phyloP scores from a whole-genome alignment of 2,888 invertebrate genomes.

The Vandiemenella viatica region DNA sequence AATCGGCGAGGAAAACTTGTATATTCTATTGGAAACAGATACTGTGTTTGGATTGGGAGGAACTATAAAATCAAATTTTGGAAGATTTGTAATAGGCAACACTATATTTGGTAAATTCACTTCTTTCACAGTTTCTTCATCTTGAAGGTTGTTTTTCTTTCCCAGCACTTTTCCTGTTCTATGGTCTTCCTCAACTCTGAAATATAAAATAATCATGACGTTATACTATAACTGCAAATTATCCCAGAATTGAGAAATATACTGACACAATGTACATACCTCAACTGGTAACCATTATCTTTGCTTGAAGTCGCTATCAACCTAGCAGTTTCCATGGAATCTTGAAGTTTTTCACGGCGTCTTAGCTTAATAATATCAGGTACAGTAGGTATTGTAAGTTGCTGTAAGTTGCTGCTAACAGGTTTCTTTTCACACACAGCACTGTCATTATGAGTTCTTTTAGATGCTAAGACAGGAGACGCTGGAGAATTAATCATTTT shows the following conservation, averaged over 20 bases:
- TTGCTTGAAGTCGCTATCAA: conserved; percentile 38
- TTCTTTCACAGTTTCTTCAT: conserved; percentile 17
- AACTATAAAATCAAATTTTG: conserved; percentile 35
- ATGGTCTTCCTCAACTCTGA: conserved; percentile 7
- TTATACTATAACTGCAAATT: too few relatives aligned
- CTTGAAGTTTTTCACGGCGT: conserved; percentile 40
- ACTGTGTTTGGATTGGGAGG: conserved; percentile 16
- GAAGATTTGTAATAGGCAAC: conserved; percentile 39
- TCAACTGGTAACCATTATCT: neutral
- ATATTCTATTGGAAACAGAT: conserved; percentile 17
- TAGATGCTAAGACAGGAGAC: neutral
- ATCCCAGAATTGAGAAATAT: too few relatives aligned
- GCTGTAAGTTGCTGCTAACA: neutral
- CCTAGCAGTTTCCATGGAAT: conserved; percentile 43
- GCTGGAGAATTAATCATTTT: conserved; percentile 41
- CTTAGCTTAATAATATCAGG: conserved; percentile 45
- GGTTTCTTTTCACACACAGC: neutral
- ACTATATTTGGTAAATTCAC: conserved; percentile 27
- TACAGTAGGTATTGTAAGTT: conserved; percentile 42
- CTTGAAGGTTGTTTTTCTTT: conserved; percentile 12
- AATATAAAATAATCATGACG: neutral
- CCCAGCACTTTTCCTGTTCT: conserved; percentile 2
- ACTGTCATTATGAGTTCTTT: neutral
- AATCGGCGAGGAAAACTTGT: conserved; percentile 35
- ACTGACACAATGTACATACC: too few relatives aligned